Conservation (phyloP, 2,797 vertebrate genomes). For the Microtus obscurus region DNA sequence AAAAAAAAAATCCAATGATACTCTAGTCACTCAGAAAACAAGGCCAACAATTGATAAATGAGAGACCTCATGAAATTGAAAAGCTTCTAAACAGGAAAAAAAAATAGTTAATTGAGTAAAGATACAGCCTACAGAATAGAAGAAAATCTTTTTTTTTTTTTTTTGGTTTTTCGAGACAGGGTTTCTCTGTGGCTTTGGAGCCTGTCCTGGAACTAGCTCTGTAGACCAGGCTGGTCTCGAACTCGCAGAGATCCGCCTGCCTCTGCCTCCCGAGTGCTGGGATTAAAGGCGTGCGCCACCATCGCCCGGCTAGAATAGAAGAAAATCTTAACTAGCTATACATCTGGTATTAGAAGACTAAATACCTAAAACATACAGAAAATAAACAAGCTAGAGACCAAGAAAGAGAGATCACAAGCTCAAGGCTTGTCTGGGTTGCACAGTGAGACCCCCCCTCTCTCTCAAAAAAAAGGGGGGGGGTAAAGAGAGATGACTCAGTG, state of each 20-base stretch:
- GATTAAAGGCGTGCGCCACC: too few species aligned
- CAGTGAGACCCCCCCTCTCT: background rate
- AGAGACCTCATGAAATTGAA: background rate
- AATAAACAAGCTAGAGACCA: background rate
- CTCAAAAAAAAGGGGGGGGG: background rate
- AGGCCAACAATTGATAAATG: background rate
- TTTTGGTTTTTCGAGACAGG: too few species aligned
- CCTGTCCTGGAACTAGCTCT: too few species aligned
- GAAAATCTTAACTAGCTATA: background rate
- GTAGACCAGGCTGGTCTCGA: too few species aligned
- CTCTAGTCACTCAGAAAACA: background rate
- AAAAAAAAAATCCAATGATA: background rate
- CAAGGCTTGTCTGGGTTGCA: background rate
- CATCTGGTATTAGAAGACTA: background rate
- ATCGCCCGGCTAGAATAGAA: too few species aligned
- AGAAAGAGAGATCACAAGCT: background rate
- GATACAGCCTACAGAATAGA: background rate
- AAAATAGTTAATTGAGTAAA: background rate
- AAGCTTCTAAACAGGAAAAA: background rate
- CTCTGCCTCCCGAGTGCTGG: too few species aligned
- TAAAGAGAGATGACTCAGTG: background rate
- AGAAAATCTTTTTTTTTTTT: background rate
- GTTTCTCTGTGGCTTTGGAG: too few species aligned
- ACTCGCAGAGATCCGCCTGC: too few species aligned
- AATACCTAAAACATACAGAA: background rate